These are phyloP conservation scores for Aethina tumida DNA, from an alignment of 1,140 invertebrate genomes.

Conservation along the genomic window DNA sequence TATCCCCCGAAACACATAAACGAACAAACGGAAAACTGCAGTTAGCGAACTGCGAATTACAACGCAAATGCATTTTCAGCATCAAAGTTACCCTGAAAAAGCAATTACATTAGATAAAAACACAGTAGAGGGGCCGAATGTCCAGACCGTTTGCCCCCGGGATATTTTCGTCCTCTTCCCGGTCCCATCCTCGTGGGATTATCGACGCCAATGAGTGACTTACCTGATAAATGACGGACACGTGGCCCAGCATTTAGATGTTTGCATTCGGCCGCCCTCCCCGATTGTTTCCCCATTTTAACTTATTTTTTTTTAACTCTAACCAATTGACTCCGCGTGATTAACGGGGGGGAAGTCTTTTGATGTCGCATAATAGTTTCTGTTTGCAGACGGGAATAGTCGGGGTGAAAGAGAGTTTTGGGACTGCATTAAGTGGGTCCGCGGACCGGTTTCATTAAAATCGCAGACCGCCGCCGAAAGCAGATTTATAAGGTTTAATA, in stretches of 20 bases:
- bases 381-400: too few relatives aligned
- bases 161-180: too few relatives aligned
- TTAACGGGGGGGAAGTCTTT: too few relatives aligned
- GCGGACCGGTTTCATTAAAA: too few relatives aligned
- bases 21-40: not conserved
- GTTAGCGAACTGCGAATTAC: slow-evolving; percentile 3
- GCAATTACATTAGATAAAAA: slow-evolving; percentile 4
- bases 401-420: too few relatives aligned
- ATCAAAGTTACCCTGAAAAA: not conserved
- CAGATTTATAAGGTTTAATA: too few relatives aligned
- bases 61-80: slow-evolving; percentile 3
- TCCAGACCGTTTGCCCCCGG: not conserved
- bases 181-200: too few relatives aligned
- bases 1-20: slow-evolving; percentile 1
- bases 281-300: too few relatives aligned
- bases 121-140: not conserved
- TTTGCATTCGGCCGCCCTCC: not conserved
- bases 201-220: slow-evolving; percentile 1
- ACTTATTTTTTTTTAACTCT: too few relatives aligned
- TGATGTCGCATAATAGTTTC: too few relatives aligned
- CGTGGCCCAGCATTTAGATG: not conserved
- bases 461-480: too few relatives aligned
- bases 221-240: not conserved
- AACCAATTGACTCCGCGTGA: not conserved
- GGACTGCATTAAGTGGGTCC: too few relatives aligned